Base-by-base conservation (phyloP, 2,888 invertebrate genomes). In the Caenorhabditis sinica region DNA sequence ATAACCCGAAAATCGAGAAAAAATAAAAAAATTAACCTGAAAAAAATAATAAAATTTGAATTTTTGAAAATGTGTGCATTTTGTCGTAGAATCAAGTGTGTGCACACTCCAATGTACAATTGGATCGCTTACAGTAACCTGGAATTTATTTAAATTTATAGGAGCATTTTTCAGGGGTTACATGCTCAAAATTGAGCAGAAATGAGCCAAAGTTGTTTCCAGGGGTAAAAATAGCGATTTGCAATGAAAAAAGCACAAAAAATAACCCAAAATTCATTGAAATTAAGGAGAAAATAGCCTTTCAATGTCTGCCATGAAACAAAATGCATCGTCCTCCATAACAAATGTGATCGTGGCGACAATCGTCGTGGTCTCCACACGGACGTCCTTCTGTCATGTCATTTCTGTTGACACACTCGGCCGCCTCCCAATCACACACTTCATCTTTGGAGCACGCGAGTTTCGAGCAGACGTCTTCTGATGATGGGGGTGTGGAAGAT, bases 361-460 rank as follows among this genome's bases (percentile, higher is more conserved):
- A 79, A 56, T 79, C 79, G 17, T 71, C 63, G 49, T 79, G 79
- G 17, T 43, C 40, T 45, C 33, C 53, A 72, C 79, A 79, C 49
- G 79, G 71, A 33, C 69, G 63, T 56, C 79, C 79, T 33, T 79
- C 79, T 4, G 77, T 77, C 77, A 77, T 77, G 6, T 77, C 69
- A 23, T 61, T 43, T 30, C 72, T 65, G 23, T 79, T 65, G 45
- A 79, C 65, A 69, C 79, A 79, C 58, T 79, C 49, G 5, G n/a
- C 65, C 0, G 69, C 69, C 56, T 77, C 63, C 13, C 43, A 36
- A 51, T 77, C 77, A 60, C 77, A 77, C 40, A 71, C 61, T 63
- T 71, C 51, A 49, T 77, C 69, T n/a, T 9, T 1, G 3, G n/a
- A 5, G 15, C 77, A 77, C 40, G 71, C 71, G n/a, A 71, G 56